Evolutionary conservation across 2,113 vertebrate species (phyloP).

Genomic region (Aegithalos caudatus): DNA sequence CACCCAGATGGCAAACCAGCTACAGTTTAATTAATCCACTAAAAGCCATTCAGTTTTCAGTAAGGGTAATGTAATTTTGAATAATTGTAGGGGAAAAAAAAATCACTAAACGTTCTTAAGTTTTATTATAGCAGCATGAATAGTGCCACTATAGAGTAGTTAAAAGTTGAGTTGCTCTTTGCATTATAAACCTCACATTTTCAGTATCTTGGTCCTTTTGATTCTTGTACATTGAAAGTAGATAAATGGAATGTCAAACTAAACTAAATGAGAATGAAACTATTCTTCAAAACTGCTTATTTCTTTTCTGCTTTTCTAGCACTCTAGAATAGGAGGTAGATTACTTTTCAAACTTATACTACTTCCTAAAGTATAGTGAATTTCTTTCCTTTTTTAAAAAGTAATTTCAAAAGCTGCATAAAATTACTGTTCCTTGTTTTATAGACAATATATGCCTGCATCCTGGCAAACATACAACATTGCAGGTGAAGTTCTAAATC

Average conservation of each 20-base stretch:
- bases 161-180: conserved; percentile 73
- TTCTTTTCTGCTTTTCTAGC: not conserved
- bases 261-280: not conserved
- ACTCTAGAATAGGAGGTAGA: not conserved
- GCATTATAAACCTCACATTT: conserved; percentile 66
- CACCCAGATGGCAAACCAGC: conserved; percentile 84
- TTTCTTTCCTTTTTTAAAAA: not conserved
- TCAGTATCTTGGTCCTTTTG: conserved; percentile 43
- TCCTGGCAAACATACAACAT: not conserved
- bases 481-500: not conserved
- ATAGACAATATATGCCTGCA: not conserved
- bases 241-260: conserved; percentile 1
- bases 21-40: conserved; percentile 88
- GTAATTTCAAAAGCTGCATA: not conserved
- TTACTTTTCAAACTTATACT: not conserved
- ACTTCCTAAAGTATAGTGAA: not conserved
- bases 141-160: conserved; percentile 72
- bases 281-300: not conserved
- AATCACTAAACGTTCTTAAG: conserved; percentile 77
- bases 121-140: conserved; percentile 79
- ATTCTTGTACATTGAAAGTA: conserved; percentile 16
- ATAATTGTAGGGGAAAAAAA: conserved; percentile 77
- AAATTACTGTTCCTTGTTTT: not conserved
- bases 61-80: conserved; percentile 85
- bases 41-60: conserved; percentile 84